phyloP scores from a whole-genome alignment of 2,113 vertebrate species.

The Casuarius casuarius region DNA sequence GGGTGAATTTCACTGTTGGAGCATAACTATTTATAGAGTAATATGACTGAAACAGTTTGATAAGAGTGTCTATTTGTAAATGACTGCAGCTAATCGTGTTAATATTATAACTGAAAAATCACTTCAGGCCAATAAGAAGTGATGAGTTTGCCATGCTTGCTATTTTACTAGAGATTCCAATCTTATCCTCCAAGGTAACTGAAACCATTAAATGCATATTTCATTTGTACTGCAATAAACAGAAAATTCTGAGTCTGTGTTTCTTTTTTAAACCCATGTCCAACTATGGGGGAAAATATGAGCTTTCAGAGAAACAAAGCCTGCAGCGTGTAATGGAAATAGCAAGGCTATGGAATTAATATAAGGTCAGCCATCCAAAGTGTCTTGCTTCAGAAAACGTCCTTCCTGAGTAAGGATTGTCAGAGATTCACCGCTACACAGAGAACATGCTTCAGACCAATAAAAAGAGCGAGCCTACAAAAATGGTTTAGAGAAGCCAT shows the following conservation, averaged over 20 bases:
- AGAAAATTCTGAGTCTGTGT: not conserved
- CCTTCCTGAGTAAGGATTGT: not conserved
- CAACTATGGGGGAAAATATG: not conserved
- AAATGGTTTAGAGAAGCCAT: not conserved
- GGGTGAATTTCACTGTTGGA: conserved; percentile 8
- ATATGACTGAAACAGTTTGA: not conserved
- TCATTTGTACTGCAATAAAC: conserved; percentile 53
- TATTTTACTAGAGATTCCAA: conserved; percentile 17
- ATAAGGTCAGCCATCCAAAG: not conserved
- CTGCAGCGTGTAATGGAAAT: not conserved
- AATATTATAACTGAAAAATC: not conserved
- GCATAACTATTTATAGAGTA: conserved; percentile 43
- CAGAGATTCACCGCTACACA: not conserved
- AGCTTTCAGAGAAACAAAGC: not conserved
- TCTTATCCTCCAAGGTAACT: conserved; percentile 22
- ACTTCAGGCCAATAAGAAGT: conserved; percentile 14
- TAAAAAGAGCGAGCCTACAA: not conserved
- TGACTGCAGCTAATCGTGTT: not conserved
- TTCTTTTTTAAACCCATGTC: not conserved
- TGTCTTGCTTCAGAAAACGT: not conserved
- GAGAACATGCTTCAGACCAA: not conserved
- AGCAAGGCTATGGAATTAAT: not conserved
- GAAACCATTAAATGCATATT: conserved; percentile 56
- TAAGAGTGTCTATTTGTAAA: conserved; percentile 11
- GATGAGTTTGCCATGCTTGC: not conserved